A percentile compares a stretch with the other conserved stretches of the same genome.
phyloP scores from a whole-genome alignment of 2,113 vertebrate genomes.

The Chaetura pelagica region DNA sequence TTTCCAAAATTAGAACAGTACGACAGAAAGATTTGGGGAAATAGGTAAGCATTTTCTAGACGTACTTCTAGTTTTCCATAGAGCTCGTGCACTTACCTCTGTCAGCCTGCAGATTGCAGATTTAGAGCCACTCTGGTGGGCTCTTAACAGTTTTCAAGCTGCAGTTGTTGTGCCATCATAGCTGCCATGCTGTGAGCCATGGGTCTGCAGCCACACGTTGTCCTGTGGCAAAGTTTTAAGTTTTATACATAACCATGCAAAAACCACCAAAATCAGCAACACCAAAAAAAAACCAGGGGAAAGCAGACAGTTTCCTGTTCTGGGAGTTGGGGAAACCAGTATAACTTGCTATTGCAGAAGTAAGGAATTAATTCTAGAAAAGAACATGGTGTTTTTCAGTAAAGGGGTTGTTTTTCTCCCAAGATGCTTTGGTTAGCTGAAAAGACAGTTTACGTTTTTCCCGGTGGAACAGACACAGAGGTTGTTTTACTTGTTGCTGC shows the following conservation, averaged over 20 bases:
- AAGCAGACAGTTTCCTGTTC: not conserved
- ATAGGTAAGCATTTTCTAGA: not conserved
- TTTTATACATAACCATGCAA: not conserved
- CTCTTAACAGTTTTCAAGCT: not conserved
- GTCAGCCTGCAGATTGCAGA: not conserved
- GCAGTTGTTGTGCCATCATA: accelerated
- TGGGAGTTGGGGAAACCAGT: accelerated
- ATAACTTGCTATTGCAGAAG: not conserved
- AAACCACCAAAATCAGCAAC: accelerated
- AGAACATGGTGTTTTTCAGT: not conserved
- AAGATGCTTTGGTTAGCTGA: not conserved
- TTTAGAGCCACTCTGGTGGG: not conserved
- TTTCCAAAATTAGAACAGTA: not conserved
- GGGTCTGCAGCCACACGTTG: accelerated
- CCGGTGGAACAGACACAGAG: not conserved
- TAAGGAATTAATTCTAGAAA: not conserved
- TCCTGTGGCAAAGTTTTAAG: not conserved
- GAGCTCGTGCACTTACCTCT: not conserved
- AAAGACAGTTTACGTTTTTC: not conserved
- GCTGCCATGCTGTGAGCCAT: not conserved
- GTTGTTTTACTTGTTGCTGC: not conserved
- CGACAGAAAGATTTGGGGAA: not conserved
- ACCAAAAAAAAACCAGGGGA: not conserved
- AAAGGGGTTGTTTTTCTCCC: not conserved
- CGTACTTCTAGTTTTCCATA: not conserved